Evolutionary conservation across 2,113 vertebrate genomes (phyloP).

Genomic region (Tiliqua scincoides): DNA sequence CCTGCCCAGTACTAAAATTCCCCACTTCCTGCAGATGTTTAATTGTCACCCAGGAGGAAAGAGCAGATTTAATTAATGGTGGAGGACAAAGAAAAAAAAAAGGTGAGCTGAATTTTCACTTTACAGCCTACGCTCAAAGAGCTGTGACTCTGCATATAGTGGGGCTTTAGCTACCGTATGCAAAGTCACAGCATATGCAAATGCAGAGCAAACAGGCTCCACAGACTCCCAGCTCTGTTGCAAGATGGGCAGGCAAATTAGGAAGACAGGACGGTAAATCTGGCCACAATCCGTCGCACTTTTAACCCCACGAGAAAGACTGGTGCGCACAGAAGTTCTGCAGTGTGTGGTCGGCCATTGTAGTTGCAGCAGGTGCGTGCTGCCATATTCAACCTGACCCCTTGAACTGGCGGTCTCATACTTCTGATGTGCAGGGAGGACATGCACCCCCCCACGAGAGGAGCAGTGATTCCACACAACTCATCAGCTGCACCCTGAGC

Average conservation of each 20-base stretch:
- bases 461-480: no score
- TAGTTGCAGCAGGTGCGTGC: neutral
- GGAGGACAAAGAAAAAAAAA: conserved; percentile 36
- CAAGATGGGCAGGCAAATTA: neutral
- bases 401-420: no score
- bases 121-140: neutral
- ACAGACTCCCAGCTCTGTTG: neutral
- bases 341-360: no score
- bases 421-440: no score
- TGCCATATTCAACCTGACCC: no score
- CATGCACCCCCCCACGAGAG: no score
- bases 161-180: neutral
- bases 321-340: no score
- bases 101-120: neutral
- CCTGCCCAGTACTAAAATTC: conserved; percentile 24
- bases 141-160: conserved; percentile 33
- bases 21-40: conserved; percentile 65
- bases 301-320: no score
- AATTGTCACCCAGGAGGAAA: conserved; percentile 59
- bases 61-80: conserved; percentile 39
- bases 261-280: neutral
- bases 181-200: conserved; percentile 32
- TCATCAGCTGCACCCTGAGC: no score
- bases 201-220: conserved; percentile 6
- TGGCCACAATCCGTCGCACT: no score